A percentile compares a stretch with the other conserved stretches of the same genome.
Conservation (phyloP, 2,797 vertebrate species). For the Helicolenus hilgendorfi region DNA sequence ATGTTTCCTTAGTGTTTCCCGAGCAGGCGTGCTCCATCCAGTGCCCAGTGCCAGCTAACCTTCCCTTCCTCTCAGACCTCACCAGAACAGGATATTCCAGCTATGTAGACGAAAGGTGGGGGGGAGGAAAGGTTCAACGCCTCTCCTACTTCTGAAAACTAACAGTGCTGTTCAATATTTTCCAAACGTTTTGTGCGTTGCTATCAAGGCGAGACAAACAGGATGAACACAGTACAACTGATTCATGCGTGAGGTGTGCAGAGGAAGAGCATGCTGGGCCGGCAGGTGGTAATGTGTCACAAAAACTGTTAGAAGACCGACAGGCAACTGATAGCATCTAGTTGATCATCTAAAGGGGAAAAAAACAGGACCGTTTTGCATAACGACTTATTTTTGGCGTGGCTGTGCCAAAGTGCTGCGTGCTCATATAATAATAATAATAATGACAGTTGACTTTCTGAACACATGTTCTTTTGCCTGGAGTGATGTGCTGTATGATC, state of each 20-base stretch:
- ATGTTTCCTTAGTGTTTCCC: conserved; percentile 49
- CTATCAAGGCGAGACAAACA: not conserved
- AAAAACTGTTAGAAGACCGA: not conserved
- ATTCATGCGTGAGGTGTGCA: not conserved
- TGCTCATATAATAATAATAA: not conserved
- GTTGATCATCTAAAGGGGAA: not conserved
- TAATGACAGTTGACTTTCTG: not conserved
- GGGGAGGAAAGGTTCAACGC: not conserved
- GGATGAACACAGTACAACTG: not conserved
- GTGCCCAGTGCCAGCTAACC: conserved; percentile 5
- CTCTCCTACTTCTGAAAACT: conserved; percentile 5
- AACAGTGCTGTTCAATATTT: not conserved
- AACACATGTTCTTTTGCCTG: conserved; percentile 20
- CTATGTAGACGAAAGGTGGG: not conserved
- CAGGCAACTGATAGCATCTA: not conserved
- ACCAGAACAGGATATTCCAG: conserved; percentile 46
- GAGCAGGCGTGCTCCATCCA: conserved; percentile 24
- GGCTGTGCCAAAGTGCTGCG: not conserved
- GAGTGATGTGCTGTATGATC: conserved; percentile 15
- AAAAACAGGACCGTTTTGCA: conserved; percentile 24
- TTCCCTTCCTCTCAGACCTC: conserved; percentile 46
- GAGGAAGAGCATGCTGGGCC: not conserved
- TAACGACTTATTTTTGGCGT: not conserved
- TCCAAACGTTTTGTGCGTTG: not conserved
- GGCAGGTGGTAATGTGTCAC: conserved; percentile 17